Evolutionary conservation across 2,888 invertebrate species (phyloP).

Genomic region (Acleris laterana): DNA sequence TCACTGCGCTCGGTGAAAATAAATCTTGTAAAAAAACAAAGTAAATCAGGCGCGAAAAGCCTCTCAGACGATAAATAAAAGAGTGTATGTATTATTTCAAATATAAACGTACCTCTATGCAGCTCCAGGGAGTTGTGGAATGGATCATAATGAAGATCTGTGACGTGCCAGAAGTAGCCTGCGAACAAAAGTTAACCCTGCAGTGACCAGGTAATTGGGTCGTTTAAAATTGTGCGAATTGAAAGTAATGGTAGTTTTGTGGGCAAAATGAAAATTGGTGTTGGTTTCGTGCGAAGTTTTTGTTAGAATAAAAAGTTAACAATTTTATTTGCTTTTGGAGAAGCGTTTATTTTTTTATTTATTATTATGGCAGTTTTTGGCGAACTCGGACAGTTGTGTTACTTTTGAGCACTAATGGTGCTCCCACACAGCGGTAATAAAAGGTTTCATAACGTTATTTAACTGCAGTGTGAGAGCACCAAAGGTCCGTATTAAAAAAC

Average conservation of each 20-base stretch:
- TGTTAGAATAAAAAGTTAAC: background rate
- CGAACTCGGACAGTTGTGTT: no score
- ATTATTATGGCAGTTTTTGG: no score
- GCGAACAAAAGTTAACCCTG: conserved; percentile 70
- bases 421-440: no score
- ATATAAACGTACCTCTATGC: conserved; percentile 71
- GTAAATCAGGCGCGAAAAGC: conserved; percentile 3
- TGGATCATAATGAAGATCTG: conserved; percentile 96
- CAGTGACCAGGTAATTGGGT: conserved; percentile 14
- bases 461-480: no score
- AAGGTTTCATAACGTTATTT: no score
- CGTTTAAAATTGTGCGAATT: conserved; percentile 17
- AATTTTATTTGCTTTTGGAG: no score
- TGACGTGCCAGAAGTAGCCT: conserved; percentile 98
- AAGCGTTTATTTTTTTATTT: no score
- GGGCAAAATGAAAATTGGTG: background rate
- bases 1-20: background rate
- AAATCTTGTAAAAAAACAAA: conserved; percentile 1
- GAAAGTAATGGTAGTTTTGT: conserved; percentile 10
- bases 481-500: no score
- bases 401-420: no score
- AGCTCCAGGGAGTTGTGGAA: conserved; percentile 83
- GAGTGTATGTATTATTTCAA: conserved; percentile 41
- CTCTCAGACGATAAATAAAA: conserved; percentile 22
- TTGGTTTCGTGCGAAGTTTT: background rate